phyloP scores from a whole-genome alignment of 2,888 invertebrate species.

The Drosophila kokeensis region DNA sequence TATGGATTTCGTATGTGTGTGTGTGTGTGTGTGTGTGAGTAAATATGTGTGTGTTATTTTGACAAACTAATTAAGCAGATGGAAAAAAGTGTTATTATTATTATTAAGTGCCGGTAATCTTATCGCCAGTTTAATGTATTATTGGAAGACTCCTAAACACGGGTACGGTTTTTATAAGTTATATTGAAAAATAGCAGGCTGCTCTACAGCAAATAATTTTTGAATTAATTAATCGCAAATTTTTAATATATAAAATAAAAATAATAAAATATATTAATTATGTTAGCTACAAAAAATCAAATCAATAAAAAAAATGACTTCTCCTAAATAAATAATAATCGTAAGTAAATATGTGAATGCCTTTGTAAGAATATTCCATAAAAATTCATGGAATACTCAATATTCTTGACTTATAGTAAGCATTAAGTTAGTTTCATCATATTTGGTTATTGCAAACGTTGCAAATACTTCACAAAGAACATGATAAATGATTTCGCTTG shows the following conservation, averaged over 20 bases:
- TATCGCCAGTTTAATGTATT: background rate
- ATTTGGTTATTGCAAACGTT: background rate
- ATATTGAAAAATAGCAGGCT: background rate
- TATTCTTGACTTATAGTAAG: background rate
- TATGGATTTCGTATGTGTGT: background rate
- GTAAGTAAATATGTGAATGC: background rate
- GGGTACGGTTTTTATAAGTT: fast-evolving
- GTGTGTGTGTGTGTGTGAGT: background rate
- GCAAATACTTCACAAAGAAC: slow-evolving; percentile 22
- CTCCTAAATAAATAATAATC: background rate
- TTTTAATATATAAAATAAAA: background rate
- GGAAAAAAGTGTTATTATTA: background rate
- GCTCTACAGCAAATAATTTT: background rate
- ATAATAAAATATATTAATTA: background rate
- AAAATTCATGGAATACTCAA: background rate
- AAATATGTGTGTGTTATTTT: background rate
- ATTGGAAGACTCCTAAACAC: no score
- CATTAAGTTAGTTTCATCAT: background rate
- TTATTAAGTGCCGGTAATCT: background rate
- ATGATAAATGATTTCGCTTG: slow-evolving; percentile 32
- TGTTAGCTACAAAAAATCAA: no score
- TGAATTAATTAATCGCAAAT: no score
- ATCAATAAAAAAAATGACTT: background rate
- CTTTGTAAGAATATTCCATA: background rate
- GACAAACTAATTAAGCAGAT: background rate